Conservation (phyloP, 2,113 vertebrate genomes). For the Ctenodactylus gundi region DNA sequence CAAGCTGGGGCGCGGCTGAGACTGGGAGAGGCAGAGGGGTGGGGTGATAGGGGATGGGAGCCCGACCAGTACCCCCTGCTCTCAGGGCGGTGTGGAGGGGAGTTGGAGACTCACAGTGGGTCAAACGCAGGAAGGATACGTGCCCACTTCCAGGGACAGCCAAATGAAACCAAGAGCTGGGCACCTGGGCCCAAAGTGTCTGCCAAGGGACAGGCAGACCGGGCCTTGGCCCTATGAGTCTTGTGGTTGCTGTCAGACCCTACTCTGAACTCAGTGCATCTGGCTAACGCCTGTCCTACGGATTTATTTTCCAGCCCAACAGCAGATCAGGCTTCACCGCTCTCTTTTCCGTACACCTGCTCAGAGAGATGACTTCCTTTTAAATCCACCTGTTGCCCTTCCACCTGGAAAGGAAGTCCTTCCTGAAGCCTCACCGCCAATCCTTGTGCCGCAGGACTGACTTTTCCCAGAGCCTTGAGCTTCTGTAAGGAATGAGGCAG, state of each 20-base stretch:
- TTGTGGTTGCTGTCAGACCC: background rate
- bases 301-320: background rate
- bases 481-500: background rate
- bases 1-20: background rate
- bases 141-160: background rate
- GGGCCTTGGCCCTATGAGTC: background rate
- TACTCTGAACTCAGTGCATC: background rate
- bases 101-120: background rate
- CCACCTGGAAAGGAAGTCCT: background rate
- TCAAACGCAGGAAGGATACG: background rate
- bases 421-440: background rate
- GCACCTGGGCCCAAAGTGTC: background rate
- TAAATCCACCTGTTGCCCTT: background rate
- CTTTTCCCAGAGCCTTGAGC: background rate
- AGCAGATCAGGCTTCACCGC: background rate
- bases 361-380: background rate
- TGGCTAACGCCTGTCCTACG: background rate
- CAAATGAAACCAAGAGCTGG: background rate
- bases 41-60: background rate
- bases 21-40: constrained; percentile 41
- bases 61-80: background rate
- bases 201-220: background rate
- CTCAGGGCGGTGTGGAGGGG: background rate
- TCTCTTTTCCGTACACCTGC: background rate
- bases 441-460: background rate